These are phyloP conservation scores for Telmatherina bonti DNA, from an alignment of 2,797 vertebrate genomes.

Conservation along the genomic window DNA sequence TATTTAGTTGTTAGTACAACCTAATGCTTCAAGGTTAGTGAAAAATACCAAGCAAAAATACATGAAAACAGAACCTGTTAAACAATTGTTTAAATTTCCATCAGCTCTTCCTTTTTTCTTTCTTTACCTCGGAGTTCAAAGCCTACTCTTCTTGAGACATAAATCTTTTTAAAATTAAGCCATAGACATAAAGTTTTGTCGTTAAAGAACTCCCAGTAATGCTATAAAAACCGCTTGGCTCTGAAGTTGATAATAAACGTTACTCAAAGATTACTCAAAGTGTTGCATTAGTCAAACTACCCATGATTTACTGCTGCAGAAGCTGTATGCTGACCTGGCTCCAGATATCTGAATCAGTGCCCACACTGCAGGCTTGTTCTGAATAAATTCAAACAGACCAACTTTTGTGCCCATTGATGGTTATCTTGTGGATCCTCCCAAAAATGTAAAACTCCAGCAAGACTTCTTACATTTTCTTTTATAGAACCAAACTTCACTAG, in stretches of 20 bases:
- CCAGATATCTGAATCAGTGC: no score
- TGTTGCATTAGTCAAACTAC: background rate
- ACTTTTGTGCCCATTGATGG: background rate
- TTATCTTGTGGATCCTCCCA: background rate
- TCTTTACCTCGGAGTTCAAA: background rate
- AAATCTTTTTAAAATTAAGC: background rate
- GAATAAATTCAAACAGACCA: background rate
- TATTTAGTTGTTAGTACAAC: no score
- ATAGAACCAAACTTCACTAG: background rate
- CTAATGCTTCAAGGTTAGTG: background rate
- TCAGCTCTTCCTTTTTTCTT: background rate
- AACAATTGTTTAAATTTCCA: no score
- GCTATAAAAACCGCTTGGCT: background rate
- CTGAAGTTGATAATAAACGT: background rate
- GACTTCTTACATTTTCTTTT: no score
- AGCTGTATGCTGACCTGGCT: background rate
- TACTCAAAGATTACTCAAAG: background rate
- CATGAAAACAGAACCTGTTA: no score
- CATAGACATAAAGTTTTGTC: background rate
- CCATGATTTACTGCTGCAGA: background rate
- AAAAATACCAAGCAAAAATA: no score
- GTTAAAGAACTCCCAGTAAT: background rate
- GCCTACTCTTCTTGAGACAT: background rate
- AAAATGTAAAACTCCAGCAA: background rate
- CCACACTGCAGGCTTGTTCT: background rate